phyloP scores from a whole-genome alignment of 2,797 vertebrate species.

The Alca torda region DNA sequence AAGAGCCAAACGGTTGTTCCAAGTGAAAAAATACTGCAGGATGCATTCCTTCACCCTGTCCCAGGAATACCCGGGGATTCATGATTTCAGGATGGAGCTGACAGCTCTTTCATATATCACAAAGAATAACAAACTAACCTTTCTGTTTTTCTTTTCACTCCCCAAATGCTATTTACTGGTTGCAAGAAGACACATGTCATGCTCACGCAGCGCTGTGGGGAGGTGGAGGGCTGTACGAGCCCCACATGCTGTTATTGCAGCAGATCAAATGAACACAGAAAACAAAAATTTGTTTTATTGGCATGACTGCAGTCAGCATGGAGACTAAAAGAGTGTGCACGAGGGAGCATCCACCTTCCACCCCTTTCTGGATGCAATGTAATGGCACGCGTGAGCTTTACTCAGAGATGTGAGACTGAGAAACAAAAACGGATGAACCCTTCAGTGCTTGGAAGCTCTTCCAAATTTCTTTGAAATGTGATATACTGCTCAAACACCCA shows the following conservation, averaged over 20 bases:
- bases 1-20: conserved; percentile 31
- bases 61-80: conserved; percentile 17
- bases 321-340: neutral
- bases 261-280: neutral
- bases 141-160: conserved; percentile 11
- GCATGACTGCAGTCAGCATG: neutral
- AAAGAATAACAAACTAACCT: neutral
- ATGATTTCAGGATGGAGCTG: conserved; percentile 5
- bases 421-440: neutral
- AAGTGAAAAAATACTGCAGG: neutral
- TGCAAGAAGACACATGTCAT: neutral
- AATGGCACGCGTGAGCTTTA: neutral
- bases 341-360: neutral
- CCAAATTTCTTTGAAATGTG: neutral
- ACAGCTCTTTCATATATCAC: conserved; percentile 17
- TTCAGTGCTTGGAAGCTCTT: neutral
- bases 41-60: neutral
- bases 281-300: neutral
- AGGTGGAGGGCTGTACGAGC: neutral
- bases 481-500: neutral
- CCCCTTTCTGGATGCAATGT: neutral
- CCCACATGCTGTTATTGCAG: neutral
- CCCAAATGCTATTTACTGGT: neutral
- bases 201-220: neutral
- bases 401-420: neutral